Conservation (phyloP, 2,888 invertebrate species). For the Seira musarum region DNA sequence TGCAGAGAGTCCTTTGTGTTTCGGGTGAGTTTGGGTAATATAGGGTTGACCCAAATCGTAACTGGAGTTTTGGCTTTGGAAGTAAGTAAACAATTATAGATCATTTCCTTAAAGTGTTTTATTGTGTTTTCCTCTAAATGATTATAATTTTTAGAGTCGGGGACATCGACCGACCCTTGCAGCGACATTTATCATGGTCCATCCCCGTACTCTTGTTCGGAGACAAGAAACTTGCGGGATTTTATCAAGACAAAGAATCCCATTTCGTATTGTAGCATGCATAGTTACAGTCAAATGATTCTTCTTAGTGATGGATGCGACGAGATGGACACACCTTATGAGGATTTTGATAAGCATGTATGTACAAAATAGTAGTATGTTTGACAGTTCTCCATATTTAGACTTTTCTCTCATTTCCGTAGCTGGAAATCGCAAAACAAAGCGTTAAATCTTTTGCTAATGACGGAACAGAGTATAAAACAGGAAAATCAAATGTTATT, state of each 20-base stretch:
- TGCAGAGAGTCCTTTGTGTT: no score
- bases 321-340: neutral
- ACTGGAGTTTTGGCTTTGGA: conserved; percentile 72
- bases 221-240: conserved; percentile 80
- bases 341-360: conserved; percentile 17
- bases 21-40: no score
- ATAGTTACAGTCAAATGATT: conserved; percentile 79
- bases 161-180: conserved; percentile 81
- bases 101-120: no score
- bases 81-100: no score
- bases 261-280: conserved; percentile 76
- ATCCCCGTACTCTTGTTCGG: conserved; percentile 83
- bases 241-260: conserved; percentile 73
- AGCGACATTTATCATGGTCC: conserved; percentile 83
- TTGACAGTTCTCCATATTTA: neutral
- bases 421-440: conserved; percentile 45
- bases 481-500: conserved; percentile 65
- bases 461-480: conserved; percentile 64
- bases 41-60: conserved; percentile 73
- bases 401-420: neutral
- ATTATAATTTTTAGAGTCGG: conserved; percentile 72
- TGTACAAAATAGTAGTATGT: no score
- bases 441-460: conserved; percentile 55
- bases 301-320: conserved; percentile 76
- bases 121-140: no score